Percentiles rank a stretch among this genome's conserved stretches.
These are phyloP conservation scores for Ispidina picta DNA, from an alignment of 2,797 vertebrate species.

Conservation along the genomic window DNA sequence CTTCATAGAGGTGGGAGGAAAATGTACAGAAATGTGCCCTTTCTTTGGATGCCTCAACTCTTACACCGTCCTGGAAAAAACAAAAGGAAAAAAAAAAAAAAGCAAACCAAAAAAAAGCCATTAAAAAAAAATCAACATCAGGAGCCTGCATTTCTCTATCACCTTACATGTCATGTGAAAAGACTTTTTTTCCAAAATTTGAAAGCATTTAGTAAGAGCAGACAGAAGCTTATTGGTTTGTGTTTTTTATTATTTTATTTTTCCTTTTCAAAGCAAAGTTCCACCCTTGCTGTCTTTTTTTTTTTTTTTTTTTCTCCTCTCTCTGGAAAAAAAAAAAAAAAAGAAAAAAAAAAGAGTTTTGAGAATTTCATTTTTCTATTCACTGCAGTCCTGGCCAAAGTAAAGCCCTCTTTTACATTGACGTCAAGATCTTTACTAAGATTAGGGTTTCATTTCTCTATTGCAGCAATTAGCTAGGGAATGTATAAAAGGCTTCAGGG, in stretches of 20 bases:
- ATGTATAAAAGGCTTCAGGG: conserved; percentile 86
- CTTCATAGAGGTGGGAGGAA: background rate
- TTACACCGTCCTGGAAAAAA: conserved; percentile 36
- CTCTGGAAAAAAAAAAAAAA: background rate
- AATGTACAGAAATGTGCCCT: conserved; percentile 9
- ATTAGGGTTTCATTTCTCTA: conserved; percentile 88
- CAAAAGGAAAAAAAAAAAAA: background rate
- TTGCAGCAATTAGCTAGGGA: conserved; percentile 88
- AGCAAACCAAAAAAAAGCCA: background rate
- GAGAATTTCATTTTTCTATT: conserved; percentile 85
- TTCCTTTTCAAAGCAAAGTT: conserved; percentile 76
- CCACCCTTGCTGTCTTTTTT: conserved; percentile 61
- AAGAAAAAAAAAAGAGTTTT: conserved; percentile 74
- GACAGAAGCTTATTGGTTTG: conserved; percentile 41
- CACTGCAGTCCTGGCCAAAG: conserved; percentile 85
- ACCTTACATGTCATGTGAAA: conserved; percentile 57
- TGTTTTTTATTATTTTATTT: background rate
- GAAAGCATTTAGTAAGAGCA: conserved; percentile 64
- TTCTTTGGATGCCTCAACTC: conserved; percentile 17
- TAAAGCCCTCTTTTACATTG: conserved; percentile 88
- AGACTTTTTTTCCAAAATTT: conserved; percentile 66
- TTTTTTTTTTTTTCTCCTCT: background rate
- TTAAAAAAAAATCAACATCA: background rate
- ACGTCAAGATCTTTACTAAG: conserved; percentile 89
- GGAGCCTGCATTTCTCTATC: conserved; percentile 10